These are phyloP conservation scores for Marronus borbonicus DNA, from an alignment of 2,888 invertebrate genomes.

Conservation along the genomic window DNA sequence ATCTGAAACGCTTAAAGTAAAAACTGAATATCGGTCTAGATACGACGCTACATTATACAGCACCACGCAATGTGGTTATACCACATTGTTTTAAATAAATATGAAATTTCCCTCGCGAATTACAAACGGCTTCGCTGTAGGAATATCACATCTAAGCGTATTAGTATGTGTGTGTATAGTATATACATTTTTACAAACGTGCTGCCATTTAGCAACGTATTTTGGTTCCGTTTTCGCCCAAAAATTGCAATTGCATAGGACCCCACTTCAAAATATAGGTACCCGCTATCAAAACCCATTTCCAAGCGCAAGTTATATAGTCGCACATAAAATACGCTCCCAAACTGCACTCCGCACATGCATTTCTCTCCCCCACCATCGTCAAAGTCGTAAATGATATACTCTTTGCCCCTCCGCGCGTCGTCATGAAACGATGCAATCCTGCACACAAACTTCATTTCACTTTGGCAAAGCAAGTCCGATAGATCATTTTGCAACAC, in stretches of 20 bases:
- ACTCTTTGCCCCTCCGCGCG: conserved; percentile 66
- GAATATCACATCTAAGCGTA: too few species aligned
- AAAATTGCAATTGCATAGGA: conserved; percentile 20
- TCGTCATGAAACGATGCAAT: conserved; percentile 58
- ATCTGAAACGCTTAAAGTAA: too few species aligned
- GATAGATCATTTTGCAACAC: conserved; percentile 66
- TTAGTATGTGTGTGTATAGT: too few species aligned
- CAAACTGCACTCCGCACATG: conserved; percentile 70
- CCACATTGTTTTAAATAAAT: too few species aligned
- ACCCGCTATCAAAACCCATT: conserved; percentile 71
- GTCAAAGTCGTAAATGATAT: conserved; percentile 66
- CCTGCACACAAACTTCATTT: conserved; percentile 65
- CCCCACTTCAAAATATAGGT: conserved; percentile 49
- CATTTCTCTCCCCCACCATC: conserved; percentile 64
- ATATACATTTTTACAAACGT: background rate
- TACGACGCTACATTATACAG: too few species aligned
- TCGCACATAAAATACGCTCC: conserved; percentile 69
- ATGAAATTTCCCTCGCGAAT: too few species aligned
- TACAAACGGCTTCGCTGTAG: too few species aligned
- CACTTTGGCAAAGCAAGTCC: conserved; percentile 68
- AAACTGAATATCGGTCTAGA: too few species aligned
- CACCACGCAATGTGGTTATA: too few species aligned
- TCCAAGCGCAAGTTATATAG: conserved; percentile 67
- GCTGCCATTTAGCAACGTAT: background rate
- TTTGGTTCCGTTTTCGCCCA: conserved; percentile 4